These are phyloP conservation scores for Sapajus apella DNA, from an alignment of 2,113 vertebrate species.

Conservation along the genomic window DNA sequence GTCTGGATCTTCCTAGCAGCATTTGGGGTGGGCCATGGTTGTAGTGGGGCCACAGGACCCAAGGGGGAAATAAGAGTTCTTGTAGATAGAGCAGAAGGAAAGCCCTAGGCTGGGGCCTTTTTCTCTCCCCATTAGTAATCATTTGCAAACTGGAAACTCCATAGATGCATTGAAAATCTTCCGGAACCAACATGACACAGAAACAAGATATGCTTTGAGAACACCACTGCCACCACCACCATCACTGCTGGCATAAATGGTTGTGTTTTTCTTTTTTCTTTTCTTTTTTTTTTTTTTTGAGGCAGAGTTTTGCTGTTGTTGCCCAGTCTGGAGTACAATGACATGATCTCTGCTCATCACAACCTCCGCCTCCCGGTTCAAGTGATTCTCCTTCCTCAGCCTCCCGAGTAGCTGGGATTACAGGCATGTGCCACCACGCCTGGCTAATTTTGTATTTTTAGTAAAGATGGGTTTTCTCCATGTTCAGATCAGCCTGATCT, in stretches of 20 bases:
- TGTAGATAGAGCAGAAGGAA: neutral
- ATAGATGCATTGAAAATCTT: neutral
- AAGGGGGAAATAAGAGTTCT: neutral
- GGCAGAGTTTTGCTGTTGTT: too few relatives aligned
- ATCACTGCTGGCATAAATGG: neutral
- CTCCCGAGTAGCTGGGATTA: too few relatives aligned
- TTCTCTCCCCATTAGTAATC: neutral
- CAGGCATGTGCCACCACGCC: too few relatives aligned
- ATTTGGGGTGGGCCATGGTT: fast-evolving
- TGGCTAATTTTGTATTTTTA: too few relatives aligned
- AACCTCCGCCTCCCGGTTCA: too few relatives aligned
- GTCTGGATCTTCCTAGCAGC: neutral
- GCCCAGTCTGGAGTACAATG: too few relatives aligned
- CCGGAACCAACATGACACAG: neutral
- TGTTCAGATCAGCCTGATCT: too few relatives aligned
- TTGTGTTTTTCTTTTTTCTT: neutral
- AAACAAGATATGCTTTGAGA: neutral
- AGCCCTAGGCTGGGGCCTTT: neutral
- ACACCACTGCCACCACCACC: neutral
- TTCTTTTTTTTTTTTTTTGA: neutral
- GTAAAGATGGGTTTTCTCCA: too few relatives aligned
- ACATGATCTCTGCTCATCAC: too few relatives aligned
- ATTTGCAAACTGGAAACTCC: neutral
- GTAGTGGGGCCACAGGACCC: neutral
- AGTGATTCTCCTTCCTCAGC: too few relatives aligned